Conservation (phyloP, 2,797 vertebrate species). For the Tachyglossus aculeatus region DNA sequence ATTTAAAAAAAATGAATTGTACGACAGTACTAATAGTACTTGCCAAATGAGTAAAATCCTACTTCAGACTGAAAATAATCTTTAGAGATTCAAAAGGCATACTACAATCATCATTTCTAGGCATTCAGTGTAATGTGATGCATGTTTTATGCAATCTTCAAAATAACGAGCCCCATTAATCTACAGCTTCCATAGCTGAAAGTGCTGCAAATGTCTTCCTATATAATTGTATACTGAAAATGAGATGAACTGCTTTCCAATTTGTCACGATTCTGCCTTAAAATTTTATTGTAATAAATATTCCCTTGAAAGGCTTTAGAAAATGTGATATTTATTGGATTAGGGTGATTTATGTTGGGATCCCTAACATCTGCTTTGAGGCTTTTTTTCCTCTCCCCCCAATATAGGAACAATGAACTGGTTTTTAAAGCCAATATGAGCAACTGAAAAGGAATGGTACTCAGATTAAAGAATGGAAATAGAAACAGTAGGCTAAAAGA, state of each 20-base stretch:
- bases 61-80: not conserved
- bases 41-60: not conserved
- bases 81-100: not conserved
- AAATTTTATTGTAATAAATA: not conserved
- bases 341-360: not conserved
- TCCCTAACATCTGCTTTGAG: not conserved
- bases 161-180: slow-evolving; percentile 12
- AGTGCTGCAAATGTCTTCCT: not conserved
- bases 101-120: not conserved
- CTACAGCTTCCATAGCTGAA: not conserved
- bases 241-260: not conserved
- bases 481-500: slow-evolving; percentile 22
- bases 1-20: slow-evolving; percentile 1
- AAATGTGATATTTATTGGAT: slow-evolving; percentile 16
- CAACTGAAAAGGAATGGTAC: slow-evolving; percentile 6
- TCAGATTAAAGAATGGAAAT: slow-evolving; percentile 21
- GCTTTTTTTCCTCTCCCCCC: slow-evolving; percentile 1
- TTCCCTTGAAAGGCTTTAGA: not conserved
- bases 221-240: slow-evolving; percentile 9
- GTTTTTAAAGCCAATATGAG: slow-evolving; percentile 21
- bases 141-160: not conserved
- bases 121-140: slow-evolving; percentile 1
- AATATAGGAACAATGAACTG: slow-evolving; percentile 6
- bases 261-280: slow-evolving; percentile 7
- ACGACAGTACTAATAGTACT: not conserved